Conservation (phyloP, 2,797 vertebrate species). For the Crenichthys baileyi region DNA sequence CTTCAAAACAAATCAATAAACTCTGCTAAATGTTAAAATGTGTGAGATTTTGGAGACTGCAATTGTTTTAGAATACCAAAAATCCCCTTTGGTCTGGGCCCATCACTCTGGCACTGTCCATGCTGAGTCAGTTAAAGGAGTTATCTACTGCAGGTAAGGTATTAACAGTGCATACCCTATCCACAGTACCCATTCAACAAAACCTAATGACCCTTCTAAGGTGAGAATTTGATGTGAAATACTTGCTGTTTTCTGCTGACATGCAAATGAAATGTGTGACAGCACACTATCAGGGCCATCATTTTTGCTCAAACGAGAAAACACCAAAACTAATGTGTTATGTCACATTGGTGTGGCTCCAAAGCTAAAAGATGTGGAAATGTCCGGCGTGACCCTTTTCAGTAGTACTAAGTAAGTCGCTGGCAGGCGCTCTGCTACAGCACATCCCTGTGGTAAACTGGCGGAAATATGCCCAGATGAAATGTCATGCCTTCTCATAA, state of each 20-base stretch:
- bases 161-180: background rate
- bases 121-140: background rate
- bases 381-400: background rate
- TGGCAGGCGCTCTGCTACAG: constrained; percentile 17
- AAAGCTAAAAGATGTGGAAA: background rate
- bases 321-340: background rate
- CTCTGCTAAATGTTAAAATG: no score
- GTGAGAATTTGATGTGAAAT: background rate
- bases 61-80: no score
- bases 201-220: background rate
- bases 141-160: background rate
- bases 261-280: background rate
- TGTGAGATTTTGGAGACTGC: no score
- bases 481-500: constrained; percentile 69
- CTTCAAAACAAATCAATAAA: background rate
- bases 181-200: background rate
- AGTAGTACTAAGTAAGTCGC: background rate
- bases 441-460: constrained; percentile 10
- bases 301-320: background rate
- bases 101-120: background rate
- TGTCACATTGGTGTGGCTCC: background rate
- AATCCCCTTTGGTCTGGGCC: no score
- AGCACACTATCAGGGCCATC: background rate
- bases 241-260: background rate
- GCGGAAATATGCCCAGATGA: constrained; percentile 61